Base-by-base conservation (phyloP, 1,140 invertebrate genomes). In the Drosophila pachea region DNA sequence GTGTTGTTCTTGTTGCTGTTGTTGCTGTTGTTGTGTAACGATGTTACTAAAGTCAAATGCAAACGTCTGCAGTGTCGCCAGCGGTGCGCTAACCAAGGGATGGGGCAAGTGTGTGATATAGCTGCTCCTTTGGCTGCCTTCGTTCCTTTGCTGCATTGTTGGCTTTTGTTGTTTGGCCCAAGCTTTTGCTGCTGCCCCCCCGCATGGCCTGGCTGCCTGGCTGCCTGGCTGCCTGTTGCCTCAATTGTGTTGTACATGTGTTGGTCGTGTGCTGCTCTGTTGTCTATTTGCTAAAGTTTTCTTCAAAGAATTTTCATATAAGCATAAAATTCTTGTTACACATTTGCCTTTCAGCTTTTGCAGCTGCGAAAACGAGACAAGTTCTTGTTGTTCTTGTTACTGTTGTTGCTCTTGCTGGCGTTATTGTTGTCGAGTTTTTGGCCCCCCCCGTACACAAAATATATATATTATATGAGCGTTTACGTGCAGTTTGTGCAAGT, bases 41-140 rank as follows among this genome's bases (percentile, higher is more conserved):
- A 79, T 83, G 79, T 83, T 83, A 79, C 81, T 84, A 83, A 83
- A 83, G 79, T 83, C 79, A 83, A 83, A 83, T 77, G 84, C 68
- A 79, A 83, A 84, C 69, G 79, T 79, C 81, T 59, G 43, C 56
- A 47, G 45, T 33, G 29, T 60, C 56, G 33, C 49, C 56, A 60
- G 9, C 29, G 76, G 50, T 32, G 31, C 32, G 14, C 32, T 11
- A 7, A 12, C n/a, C 31, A 22, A 11, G 54, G 29, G 36, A 49
- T 16, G 49, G 31, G 31, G 64, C 52, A 40, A 45, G 62, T 53
- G 50, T 52, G 38, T 71, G 68, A 43, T 74, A 62, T 64, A 69
- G 69, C 73, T 74, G 78, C 71, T 83, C 55, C 63, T 77, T 68
- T 68, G 65, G 76, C 68, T 22, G 22, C 22, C 3, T 22, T 22